Percentiles rank a stretch among this genome's conserved stretches.
Conservation (phyloP, 2,888 invertebrate genomes). For the Volucella bombylans region DNA sequence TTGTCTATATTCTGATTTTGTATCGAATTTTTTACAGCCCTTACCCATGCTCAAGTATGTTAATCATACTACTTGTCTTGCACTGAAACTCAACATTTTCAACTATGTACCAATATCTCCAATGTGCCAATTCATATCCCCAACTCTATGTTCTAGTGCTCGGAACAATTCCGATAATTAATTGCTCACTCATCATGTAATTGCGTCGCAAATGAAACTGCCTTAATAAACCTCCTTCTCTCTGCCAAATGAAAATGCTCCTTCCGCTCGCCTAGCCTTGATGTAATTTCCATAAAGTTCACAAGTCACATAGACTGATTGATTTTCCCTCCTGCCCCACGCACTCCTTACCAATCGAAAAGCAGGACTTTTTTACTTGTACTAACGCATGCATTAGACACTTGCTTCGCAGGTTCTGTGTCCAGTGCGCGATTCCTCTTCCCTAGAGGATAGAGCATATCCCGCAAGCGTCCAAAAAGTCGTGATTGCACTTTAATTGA, state of each 20-base stretch:
- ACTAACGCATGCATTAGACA: conserved; percentile 71
- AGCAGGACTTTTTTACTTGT: conserved; percentile 31
- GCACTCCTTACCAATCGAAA: conserved; percentile 30
- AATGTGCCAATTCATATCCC: too few species aligned
- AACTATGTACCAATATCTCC: too few species aligned
- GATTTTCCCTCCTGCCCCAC: conserved; percentile 56
- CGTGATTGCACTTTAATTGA: conserved; percentile 74
- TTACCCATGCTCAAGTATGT: too few species aligned
- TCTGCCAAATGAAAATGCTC: conserved; percentile 1
- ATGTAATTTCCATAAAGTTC: conserved; percentile 70
- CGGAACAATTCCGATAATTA: conserved; percentile 55
- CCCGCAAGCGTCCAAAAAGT: conserved; percentile 70
- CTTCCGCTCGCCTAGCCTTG: conserved; percentile 4
- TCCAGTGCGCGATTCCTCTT: not conserved
- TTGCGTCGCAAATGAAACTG: conserved; percentile 41
- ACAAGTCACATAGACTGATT: conserved; percentile 68
- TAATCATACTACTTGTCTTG: too few species aligned
- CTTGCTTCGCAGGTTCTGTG: conserved; percentile 38
- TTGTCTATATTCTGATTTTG: too few species aligned
- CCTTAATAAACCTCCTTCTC: not conserved
- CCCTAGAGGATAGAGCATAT: conserved; percentile 50
- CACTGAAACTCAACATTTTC: too few species aligned
- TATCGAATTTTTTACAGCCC: too few species aligned
- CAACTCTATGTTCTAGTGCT: too few species aligned
- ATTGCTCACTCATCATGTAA: conserved; percentile 68